These are phyloP conservation scores for Nymphicus hollandicus DNA, from an alignment of 2,113 vertebrate genomes.

Conservation along the genomic window DNA sequence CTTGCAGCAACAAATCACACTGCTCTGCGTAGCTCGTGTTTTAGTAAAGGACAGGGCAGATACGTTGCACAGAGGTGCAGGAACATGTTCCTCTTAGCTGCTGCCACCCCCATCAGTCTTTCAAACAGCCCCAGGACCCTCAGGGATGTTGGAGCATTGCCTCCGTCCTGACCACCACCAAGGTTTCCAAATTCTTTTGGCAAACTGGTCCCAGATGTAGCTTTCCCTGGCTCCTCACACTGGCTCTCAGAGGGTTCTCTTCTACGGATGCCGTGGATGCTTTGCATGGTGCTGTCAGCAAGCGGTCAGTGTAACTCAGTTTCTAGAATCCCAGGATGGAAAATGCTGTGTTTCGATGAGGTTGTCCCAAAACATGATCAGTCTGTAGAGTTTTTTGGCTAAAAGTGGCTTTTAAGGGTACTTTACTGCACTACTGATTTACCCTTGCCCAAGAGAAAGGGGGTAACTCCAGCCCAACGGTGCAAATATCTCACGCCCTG, in stretches of 20 bases:
- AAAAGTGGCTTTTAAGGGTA: neutral
- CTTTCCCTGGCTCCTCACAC: neutral
- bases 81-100: neutral
- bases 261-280: fast-evolving
- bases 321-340: neutral
- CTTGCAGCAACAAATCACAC: neutral
- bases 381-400: neutral
- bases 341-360: neutral
- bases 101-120: neutral
- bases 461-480: neutral
- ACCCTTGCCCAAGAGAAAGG: neutral
- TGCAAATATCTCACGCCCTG: neutral
- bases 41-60: neutral
- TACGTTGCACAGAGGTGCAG: neutral
- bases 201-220: neutral
- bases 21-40: neutral
- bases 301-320: neutral
- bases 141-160: neutral
- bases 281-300: neutral
- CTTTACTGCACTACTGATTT: neutral
- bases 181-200: neutral
- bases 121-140: neutral
- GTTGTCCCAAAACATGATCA: neutral
- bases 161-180: neutral
- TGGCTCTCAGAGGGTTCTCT: neutral